Percentiles rank a stretch among this genome's conserved stretches.
Evolutionary conservation across 37 sponge, comb jelly and placozoan genomes (phyloP).

Genomic region (Tethya wilhelma): DNA sequence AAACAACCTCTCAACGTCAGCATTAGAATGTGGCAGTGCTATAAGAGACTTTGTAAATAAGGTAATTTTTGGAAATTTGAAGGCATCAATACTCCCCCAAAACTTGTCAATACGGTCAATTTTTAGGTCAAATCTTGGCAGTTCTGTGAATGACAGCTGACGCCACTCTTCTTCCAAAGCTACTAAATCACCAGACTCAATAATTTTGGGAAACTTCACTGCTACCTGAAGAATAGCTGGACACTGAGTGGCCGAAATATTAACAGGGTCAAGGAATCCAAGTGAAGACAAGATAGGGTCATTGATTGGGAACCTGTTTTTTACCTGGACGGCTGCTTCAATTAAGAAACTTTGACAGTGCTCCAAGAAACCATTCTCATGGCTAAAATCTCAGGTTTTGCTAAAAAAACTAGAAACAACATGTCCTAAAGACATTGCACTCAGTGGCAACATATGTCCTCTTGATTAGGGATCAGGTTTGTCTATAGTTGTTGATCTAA

Average conservation of each 20-base stretch:
- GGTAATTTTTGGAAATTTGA: slow-evolving; percentile 7
- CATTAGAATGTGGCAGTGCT: background rate
- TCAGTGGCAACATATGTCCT: too few relatives aligned
- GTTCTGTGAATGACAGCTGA: slow-evolving; percentile 1
- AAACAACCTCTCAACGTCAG: slow-evolving; percentile 1
- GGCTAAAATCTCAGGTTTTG: slow-evolving; percentile 1
- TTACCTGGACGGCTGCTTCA: background rate
- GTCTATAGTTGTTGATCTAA: too few relatives aligned
- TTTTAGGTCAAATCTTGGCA: background rate
- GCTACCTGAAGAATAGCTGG: background rate
- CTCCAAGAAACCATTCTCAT: background rate
- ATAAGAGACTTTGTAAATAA: background rate
- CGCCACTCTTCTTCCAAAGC: background rate
- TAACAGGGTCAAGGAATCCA: background rate
- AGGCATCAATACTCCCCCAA: slow-evolving; percentile 9
- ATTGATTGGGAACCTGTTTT: slow-evolving; percentile 3
- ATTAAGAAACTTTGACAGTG: background rate
- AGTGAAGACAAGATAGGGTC: background rate
- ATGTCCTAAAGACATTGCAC: too few relatives aligned
- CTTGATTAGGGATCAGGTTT: too few relatives aligned
- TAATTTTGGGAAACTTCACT: background rate
- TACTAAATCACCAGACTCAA: background rate
- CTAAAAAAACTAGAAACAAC: too few relatives aligned
- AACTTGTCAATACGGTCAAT: slow-evolving; percentile 2
- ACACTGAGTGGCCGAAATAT: background rate